These are phyloP conservation scores for Euplexia lucipara DNA, from an alignment of 2,888 invertebrate species.

Conservation along the genomic window DNA sequence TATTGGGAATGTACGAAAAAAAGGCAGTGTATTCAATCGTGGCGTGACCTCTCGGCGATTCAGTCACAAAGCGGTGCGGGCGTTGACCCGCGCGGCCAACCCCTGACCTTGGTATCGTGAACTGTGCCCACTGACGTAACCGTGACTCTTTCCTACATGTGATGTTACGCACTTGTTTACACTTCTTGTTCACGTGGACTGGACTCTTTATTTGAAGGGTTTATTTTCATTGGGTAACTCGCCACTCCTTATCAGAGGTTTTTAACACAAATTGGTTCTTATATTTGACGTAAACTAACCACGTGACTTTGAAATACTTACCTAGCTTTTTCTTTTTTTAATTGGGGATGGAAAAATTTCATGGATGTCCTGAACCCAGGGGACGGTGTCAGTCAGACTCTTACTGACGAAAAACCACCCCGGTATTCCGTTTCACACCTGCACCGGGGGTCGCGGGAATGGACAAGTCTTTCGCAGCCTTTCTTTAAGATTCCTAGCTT, in stretches of 20 bases:
- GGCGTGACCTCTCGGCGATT: conserved; percentile 83
- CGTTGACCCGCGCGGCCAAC: conserved; percentile 89
- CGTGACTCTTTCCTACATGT: conserved; percentile 82
- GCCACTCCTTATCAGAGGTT: neutral
- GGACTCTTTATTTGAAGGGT: conserved; percentile 36
- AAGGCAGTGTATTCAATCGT: conserved; percentile 64
- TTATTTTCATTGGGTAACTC: conserved; percentile 3
- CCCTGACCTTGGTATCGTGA: conserved; percentile 91
- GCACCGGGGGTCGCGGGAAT: too few relatives aligned
- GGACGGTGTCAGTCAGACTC: too few relatives aligned
- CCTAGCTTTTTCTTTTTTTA: too few relatives aligned
- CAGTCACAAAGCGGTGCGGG: conserved; percentile 85
- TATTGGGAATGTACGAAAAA: conserved; percentile 61
- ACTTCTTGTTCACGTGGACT: conserved; percentile 62
- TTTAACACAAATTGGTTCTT: neutral
- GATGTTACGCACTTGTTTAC: conserved; percentile 71
- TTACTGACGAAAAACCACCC: too few relatives aligned
- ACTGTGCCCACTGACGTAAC: conserved; percentile 84
- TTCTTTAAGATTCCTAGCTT: too few relatives aligned
- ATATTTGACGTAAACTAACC: neutral
- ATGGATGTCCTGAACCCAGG: too few relatives aligned
- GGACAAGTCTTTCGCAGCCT: too few relatives aligned
- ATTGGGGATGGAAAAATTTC: too few relatives aligned
- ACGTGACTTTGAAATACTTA: neutral
- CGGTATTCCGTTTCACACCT: too few relatives aligned